phyloP scores from a whole-genome alignment of 2,797 vertebrate genomes.

The Falco berigora region DNA sequence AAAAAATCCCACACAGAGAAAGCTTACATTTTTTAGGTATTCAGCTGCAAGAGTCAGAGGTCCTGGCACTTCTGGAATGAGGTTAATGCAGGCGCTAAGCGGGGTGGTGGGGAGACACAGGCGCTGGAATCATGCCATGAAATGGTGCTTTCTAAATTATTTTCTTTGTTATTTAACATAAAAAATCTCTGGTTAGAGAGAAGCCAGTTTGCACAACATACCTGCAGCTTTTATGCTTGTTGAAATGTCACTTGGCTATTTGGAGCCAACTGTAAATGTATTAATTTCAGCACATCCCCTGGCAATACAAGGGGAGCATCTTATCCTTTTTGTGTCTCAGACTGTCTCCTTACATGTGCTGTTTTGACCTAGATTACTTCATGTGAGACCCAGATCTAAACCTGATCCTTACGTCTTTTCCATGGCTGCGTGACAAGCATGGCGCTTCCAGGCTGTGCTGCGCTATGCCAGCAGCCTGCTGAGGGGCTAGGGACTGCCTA shows the following conservation, averaged over 20 bases:
- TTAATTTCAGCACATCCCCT: not conserved
- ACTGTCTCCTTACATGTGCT: not conserved
- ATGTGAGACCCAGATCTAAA: not conserved
- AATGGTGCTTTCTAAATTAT: not conserved
- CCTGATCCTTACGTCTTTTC: not conserved
- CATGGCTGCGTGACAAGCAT: not conserved
- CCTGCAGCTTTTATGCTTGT: not conserved
- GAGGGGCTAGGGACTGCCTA: not conserved
- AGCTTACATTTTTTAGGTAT: slow-evolving; percentile 42
- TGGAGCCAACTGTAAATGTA: not conserved
- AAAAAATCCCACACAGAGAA: not conserved
- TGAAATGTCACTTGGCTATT: not conserved
- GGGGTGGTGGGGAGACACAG: not conserved
- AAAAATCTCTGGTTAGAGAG: not conserved
- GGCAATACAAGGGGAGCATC: not conserved
- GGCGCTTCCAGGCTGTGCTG: not conserved
- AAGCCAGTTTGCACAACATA: not conserved
- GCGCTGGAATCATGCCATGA: not conserved
- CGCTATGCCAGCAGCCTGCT: not conserved
- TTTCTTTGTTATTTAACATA: not conserved
- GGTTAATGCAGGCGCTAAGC: slow-evolving; percentile 20
- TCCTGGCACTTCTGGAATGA: slow-evolving; percentile 44
- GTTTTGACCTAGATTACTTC: not conserved
- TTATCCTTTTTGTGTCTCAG: not conserved
- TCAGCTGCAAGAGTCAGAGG: slow-evolving; percentile 35